Evolutionary conservation across 2,888 invertebrate species (phyloP), one percentile per base, ranked within the genome.

Genomic region (Nomada ruficornis): DNA sequence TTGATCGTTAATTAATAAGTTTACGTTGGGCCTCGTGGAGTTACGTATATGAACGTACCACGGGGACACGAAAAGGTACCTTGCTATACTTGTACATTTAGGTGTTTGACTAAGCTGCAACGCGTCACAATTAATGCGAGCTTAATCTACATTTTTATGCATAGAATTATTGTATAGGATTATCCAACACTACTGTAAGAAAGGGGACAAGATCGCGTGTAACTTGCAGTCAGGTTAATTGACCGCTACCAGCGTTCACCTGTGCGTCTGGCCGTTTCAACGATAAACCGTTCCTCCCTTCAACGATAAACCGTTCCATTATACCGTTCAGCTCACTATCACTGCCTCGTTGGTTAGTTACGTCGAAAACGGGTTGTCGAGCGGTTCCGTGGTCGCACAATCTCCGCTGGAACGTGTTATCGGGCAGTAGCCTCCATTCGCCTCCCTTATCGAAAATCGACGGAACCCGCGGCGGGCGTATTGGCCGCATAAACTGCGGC

Each of bases 351-450:
- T 26, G 63, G 65, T 75, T 60, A 57, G 75, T 63, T 78, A 78
- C 75, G 65, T 77, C 79, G 76, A 80, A 82, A 84, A 82, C 86
- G 82, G 62, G 80, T 84, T 86, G 77, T 60, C 75, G 59, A 68
- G 62, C 36, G 52, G 77, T 70, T 77, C 44, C 64, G 63, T 54
- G 74, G 65, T 70, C 79, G 77, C 55, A 75, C 87, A 87, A 87
- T 87, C 87, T 85, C 88, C 55, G 60, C 60, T 72, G 63, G 72
- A 88, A 85, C 88, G 88, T 83, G 88, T 88, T 88, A 88, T 88
- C 86, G 85, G 88, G 20, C 83, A 82, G 79, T 88, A 72, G 86
- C 88, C 88, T 83, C 69, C 47, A 36, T 36, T 36, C 70, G 42
- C 77, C 70, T 69, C 71, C 68, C 76, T 88, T 88, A 88, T 88